Percentiles rank a stretch among this genome's conserved stretches.
These are phyloP conservation scores for Conistra vaccinii DNA, from an alignment of 2,888 invertebrate genomes.

Conservation along the genomic window DNA sequence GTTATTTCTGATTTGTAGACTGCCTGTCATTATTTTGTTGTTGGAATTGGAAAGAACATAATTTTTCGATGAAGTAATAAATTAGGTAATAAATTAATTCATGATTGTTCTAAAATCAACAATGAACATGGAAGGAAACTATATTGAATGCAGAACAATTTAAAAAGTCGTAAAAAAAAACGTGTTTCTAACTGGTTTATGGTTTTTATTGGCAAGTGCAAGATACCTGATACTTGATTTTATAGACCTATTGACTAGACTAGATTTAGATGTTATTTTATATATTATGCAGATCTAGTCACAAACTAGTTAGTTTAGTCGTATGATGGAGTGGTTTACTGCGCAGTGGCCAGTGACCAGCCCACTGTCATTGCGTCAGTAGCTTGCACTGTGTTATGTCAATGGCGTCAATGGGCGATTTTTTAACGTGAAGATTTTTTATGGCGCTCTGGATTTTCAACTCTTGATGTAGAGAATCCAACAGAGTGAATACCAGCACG, in stretches of 20 bases:
- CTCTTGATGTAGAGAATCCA: too few relatives aligned
- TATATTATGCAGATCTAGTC: neutral
- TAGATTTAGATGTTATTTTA: neutral
- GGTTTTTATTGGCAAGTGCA: constrained; percentile 4
- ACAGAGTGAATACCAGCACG: too few relatives aligned
- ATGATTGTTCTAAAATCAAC: neutral
- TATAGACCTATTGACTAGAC: constrained; percentile 9
- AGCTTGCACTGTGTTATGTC: neutral
- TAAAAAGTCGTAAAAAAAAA: neutral
- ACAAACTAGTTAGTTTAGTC: constrained; percentile 23
- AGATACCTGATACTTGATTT: constrained; percentile 8
- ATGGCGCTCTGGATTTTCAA: too few relatives aligned
- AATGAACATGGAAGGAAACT: neutral
- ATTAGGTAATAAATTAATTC: neutral
- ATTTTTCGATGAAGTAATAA: neutral
- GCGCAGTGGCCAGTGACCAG: constrained; percentile 15
- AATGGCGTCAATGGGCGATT: too few relatives aligned
- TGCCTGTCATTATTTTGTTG: constrained; percentile 2
- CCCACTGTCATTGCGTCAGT: neutral
- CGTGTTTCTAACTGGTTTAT: constrained; percentile 32
- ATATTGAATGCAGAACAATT: neutral
- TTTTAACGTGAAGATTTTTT: too few relatives aligned
- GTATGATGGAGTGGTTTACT: constrained; percentile 9
- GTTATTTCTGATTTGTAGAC: constrained; percentile 14
- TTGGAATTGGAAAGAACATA: neutral